Base-by-base conservation (phyloP, 2,797 vertebrate genomes). In the Microctenopoma stevenorrisi region DNA sequence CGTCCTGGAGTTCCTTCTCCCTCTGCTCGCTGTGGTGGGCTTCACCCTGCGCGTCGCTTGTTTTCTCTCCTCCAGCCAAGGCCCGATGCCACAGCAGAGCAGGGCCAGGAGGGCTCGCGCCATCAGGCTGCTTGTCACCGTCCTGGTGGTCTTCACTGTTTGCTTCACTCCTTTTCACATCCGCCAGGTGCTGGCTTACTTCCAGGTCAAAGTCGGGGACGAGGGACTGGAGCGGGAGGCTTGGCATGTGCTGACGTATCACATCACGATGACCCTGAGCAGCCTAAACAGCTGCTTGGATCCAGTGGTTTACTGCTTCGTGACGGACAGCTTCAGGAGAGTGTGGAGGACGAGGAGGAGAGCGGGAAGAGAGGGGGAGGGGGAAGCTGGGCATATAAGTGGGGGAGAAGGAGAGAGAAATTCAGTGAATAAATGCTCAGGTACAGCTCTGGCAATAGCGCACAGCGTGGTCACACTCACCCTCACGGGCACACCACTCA, bases 251-350 rank as follows among this genome's bases (percentile, higher is more conserved):
- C 90, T 98, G 0, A 94, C 92, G 55, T 98, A 97, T 88, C 96
- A 99, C 0, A 93, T 95, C 78, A 97, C 97, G 0, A 95, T 99
- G 67, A 96, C 96, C 22, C 91, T 99, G 75, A 98, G 97, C 82
- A 98, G 97, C 91, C 94, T 99, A 77, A 98, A 98, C 86, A 98
- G 97, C 87, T 98, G 97, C 88, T 89, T 99, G 94, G 97, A 99
- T 76, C 97, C 97, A 1, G 95, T 99, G 3, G 97, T 99, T 67
- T 98, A 99, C 88, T 98, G 97, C 85, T 98, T 99, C 3, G 95
- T 99, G 86, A 98, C 97, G 7, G 98, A 98, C 75, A 96, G 95
- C 89, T 98, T 98, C 81, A 96, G 95, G 85, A 90, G 54, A 52
- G 10, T 91, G 90, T 87, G 94, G 92, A 68, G 81, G 76, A 74